Evolutionary conservation across 2,797 vertebrate species (phyloP), one percentile per base, ranked within the genome.

Genomic region (Gorsachius magnificus): DNA sequence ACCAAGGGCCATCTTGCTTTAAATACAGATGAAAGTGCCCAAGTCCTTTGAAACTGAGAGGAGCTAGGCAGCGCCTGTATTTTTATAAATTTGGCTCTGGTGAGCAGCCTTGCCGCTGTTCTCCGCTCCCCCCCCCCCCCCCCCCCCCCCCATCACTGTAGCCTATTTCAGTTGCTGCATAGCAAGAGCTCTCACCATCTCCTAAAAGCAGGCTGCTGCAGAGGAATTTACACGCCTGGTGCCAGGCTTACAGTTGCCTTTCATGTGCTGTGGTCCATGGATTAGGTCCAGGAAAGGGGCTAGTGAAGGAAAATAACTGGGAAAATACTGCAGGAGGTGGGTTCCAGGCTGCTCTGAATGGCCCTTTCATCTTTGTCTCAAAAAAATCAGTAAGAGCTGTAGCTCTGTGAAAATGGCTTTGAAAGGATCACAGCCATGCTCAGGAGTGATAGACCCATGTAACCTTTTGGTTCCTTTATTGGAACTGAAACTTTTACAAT

Each of bases 321-420:
- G 80, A 89, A 93, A 94, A 81, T 93, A 68, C 53, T 86, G 61
- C 43, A 61, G 86, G 94, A 91, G 45, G 79, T 78, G 24, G 61
- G 56, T 87, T 90, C 60, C 51, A 91, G 68, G 63, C 91, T 72
- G 80, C 48, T 92, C 74, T 97, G 88, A 96, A 96, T 93, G 83
- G 88, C 13, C 20, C 83, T 96, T 96, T 96, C 80, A 93, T 95
- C 63, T 88, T 65, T 46, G 66, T 20, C 70, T 95, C 38, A 65
- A 76, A 95, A 96, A 79, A 87, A 54, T 25, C 43, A 79, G 71
- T 76, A 28, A 88, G 80, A 79, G 88, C 24, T 2, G 0, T 72
- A 69, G 66, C 60, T 87, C 41, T 95, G 35, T 87, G 75, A 66
- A 79, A 90, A 76, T n/a, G 54, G 50, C 63, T 83, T 63, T 89